Conservation (phyloP, 2,797 vertebrate genomes). For the Enteromius argenteus region DNA sequence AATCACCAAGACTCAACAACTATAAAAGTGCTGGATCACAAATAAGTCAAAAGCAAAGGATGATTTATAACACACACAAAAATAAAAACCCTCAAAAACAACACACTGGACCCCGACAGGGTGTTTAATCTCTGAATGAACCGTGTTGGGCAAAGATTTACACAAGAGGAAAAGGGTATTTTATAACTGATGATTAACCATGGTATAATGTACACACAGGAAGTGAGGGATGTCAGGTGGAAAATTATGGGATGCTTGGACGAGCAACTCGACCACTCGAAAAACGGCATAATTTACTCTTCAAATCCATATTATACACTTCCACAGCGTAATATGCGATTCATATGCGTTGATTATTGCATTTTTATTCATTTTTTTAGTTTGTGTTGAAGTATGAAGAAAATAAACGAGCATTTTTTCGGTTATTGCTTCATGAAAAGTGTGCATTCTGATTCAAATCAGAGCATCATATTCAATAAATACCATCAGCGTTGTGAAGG, state of each 20-base stretch:
- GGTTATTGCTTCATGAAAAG: not conserved
- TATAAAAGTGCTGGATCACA: constrained; percentile 20
- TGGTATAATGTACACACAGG: constrained; percentile 5
- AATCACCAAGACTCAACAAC: not conserved
- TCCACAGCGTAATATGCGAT: not conserved
- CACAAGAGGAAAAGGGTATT: not conserved
- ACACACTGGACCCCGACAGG: not conserved
- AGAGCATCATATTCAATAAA: constrained; percentile 16
- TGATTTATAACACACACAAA: not conserved
- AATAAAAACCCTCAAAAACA: not conserved
- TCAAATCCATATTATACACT: constrained; percentile 2
- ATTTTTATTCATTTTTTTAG: not conserved
- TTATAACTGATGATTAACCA: constrained; percentile 11
- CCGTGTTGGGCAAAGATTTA: not conserved
- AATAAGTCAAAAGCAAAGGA: constrained; percentile 19
- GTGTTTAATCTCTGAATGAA: not conserved
- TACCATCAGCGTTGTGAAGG: not conserved
- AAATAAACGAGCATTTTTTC: not conserved
- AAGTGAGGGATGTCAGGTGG: not conserved
- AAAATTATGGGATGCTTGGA: constrained; percentile 15
- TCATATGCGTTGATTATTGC: not conserved
- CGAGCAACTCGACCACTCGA: not conserved
- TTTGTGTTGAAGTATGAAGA: not conserved
- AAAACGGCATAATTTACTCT: not conserved
- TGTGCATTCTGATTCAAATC: not conserved